These are phyloP conservation scores for Macrostomum cliftonense DNA, from an alignment of 2,888 invertebrate genomes.

Conservation along the genomic window DNA sequence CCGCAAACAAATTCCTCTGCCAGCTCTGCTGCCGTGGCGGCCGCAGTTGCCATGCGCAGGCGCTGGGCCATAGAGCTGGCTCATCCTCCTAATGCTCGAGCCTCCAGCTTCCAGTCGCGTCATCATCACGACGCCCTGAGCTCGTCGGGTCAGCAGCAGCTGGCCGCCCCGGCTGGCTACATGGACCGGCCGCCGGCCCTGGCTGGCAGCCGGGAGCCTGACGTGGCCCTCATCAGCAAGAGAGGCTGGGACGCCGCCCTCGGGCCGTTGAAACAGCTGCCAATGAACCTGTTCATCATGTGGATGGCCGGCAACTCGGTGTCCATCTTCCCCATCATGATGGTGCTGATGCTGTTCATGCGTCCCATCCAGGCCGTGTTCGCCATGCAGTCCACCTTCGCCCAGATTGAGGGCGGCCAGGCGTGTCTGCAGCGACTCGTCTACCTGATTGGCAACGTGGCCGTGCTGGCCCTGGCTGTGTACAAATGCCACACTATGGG, in stretches of 20 bases:
- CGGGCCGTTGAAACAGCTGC: slow-evolving; percentile 71
- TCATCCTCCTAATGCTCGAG: too few relatives aligned
- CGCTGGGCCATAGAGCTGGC: too few relatives aligned
- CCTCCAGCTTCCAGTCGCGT: too few relatives aligned
- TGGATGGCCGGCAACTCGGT: slow-evolving; percentile 99
- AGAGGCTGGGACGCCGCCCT: slow-evolving; percentile 90
- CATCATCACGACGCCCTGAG: too few relatives aligned
- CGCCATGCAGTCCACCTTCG: slow-evolving; percentile 58
- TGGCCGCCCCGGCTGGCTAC: slow-evolving; percentile 5
- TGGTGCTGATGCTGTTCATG: slow-evolving; percentile 97
- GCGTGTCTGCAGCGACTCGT: slow-evolving; percentile 74
- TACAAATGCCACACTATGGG: slow-evolving; percentile 98
- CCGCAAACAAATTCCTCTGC: neutral
- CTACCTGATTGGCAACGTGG: slow-evolving; percentile 74
- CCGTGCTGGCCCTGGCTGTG: slow-evolving; percentile 69
- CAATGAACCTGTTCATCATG: slow-evolving; percentile 98
- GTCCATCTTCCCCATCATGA: slow-evolving; percentile 99
- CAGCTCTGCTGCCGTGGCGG: neutral
- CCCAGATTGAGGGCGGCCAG: slow-evolving; percentile 77
- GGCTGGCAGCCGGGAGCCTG: neutral
- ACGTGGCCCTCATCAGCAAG: slow-evolving; percentile 17
- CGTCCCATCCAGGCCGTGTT: slow-evolving; percentile 85
- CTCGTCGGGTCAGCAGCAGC: neutral
- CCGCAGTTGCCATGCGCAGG: neutral
- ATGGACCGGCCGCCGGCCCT: slow-evolving; percentile 4